Evolutionary conservation across 1,140 invertebrate genomes (phyloP).

Genomic region (Eumaeus atala): DNA sequence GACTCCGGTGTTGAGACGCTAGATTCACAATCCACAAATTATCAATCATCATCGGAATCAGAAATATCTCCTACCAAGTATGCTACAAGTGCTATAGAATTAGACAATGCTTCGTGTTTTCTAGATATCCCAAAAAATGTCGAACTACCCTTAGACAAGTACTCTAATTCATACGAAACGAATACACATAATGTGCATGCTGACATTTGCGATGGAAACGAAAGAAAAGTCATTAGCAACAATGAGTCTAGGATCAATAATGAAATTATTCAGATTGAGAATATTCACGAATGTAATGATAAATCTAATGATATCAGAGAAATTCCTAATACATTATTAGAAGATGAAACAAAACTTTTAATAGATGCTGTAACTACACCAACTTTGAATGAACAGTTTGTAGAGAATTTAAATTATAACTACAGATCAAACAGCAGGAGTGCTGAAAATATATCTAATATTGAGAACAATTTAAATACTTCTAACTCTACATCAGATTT

Average conservation of each 20-base stretch:
- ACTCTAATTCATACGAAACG: neutral
- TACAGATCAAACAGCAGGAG: constrained; percentile 40
- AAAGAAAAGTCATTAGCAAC: neutral
- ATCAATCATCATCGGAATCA: constrained; percentile 31
- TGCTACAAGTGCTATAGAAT: constrained; percentile 13
- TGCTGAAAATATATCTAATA: constrained; percentile 48
- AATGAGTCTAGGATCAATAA: neutral
- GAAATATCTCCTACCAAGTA: constrained; percentile 33
- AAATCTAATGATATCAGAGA: neutral
- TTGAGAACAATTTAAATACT: constrained; percentile 25
- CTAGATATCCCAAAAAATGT: neutral
- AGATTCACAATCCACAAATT: constrained; percentile 31
- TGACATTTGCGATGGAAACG: neutral
- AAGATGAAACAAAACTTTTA: neutral
- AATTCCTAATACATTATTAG: neutral
- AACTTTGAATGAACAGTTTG: constrained; percentile 44
- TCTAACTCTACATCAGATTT: constrained; percentile 35
- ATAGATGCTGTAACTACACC: constrained; percentile 35
- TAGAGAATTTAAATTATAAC: constrained; percentile 25
- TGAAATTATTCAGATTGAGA: neutral
- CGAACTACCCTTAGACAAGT: neutral
- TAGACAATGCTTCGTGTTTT: constrained; percentile 1
- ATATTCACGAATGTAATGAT: neutral
- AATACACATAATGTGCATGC: neutral
- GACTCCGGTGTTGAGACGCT: constrained; percentile 48